Percentiles rank a stretch among this genome's conserved stretches.
These are phyloP conservation scores for Lampris incognitus DNA, from an alignment of 2,113 vertebrate genomes.

Conservation along the genomic window DNA sequence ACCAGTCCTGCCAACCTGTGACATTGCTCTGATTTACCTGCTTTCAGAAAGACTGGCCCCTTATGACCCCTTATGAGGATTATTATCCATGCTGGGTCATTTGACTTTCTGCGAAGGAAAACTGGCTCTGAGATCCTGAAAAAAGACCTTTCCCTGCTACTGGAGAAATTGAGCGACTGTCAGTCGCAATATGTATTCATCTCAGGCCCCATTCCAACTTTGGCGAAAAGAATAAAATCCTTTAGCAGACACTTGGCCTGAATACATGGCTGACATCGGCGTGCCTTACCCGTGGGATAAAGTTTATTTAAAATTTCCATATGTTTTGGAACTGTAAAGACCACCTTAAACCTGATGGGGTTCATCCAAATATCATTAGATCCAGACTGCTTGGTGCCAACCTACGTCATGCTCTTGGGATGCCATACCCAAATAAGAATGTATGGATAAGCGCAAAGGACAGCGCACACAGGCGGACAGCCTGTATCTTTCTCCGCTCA, in stretches of 20 bases:
- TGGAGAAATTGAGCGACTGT: neutral
- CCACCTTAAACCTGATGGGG: neutral
- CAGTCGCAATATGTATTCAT: neutral
- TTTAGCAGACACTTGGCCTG: too few species aligned
- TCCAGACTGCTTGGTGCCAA: neutral
- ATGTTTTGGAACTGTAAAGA: conserved; percentile 2
- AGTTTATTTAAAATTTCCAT: neutral
- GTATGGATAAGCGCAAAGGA: conserved; percentile 7
- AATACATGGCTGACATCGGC: neutral
- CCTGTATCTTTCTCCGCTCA: neutral
- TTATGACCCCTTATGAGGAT: conserved; percentile 9
- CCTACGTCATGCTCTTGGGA: neutral
- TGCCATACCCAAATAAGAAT: neutral
- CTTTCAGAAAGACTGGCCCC: neutral
- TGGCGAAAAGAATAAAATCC: too few species aligned
- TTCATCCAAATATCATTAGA: conserved; percentile 8
- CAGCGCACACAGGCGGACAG: neutral
- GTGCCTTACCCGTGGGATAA: neutral
- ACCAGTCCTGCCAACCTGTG: too few species aligned
- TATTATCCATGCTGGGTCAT: conserved; percentile 10
- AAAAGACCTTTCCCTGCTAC: neutral
- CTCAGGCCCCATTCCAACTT: neutral
- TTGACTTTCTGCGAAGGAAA: conserved; percentile 8
- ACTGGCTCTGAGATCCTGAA: neutral
- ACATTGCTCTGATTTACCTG: too few species aligned